Base-by-base conservation (phyloP, 2,113 vertebrate species). In the Chroicocephalus ridibundus region DNA sequence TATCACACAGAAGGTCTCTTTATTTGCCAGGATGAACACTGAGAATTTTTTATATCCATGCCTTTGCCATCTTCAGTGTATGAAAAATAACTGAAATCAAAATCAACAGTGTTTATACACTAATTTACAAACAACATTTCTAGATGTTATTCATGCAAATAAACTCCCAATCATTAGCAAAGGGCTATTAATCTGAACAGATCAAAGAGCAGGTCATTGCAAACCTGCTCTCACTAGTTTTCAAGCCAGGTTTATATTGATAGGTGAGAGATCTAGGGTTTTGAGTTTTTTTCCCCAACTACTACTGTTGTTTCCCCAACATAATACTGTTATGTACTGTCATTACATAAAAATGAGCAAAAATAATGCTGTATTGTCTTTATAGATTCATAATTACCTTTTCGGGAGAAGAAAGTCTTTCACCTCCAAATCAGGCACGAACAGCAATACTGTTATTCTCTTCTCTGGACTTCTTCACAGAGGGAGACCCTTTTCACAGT, bases 401-500 rank as follows among this genome's bases (percentile, higher is more conserved):
- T 80, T 76, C 66, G n/a, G 21, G 31, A 62, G 8, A 75, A 69
- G 12, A 78, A 84, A 14, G 7, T 24, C 16, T 13, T 58, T 3
- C 2, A 44, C 8, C 22, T 68, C 22, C 57, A 69, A 64, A 90
- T 26, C n/a, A 79, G 26, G 9, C 3, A 46, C 80, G 32, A 29
- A 44, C 2, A 36, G 3, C 34, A 70, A 9, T 51, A 22, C 16
- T 49, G 5, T 42, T 40, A 42, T 49, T 81, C 32, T 86, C 15
- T 65, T 84, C 17, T 8, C 12, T 15, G 15, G 13, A 26, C 13
- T n/a, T 32, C 29, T 77, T 65, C 49, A 47, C 13, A 52, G 26
- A 81, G 15, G 7, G 5, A 31, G 2, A 49, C 13, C 9, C 6
- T 49, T 83, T n/a, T 55, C 1, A 0, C 0, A 0, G 5, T 58